Conservation (phyloP, 2,113 vertebrate species). For the Eudorcas thomsonii region DNA sequence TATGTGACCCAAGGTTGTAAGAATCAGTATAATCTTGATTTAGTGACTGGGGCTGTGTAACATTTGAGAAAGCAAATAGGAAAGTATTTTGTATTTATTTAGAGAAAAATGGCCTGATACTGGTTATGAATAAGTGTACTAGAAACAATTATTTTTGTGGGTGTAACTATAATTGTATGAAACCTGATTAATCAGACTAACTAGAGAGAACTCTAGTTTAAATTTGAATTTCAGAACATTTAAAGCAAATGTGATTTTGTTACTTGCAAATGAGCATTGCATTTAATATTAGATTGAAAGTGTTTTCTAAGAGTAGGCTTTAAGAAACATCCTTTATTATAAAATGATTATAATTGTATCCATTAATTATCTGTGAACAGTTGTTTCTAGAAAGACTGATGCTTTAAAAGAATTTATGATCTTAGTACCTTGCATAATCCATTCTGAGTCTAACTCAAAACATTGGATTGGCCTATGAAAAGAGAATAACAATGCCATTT, state of each 20-base stretch:
- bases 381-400: neutral
- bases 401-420: neutral
- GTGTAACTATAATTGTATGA: constrained; percentile 24
- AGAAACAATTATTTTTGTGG: neutral
- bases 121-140: neutral
- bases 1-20: neutral
- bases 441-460: neutral
- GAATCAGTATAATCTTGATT: constrained; percentile 35
- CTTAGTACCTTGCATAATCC: neutral
- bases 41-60: neutral
- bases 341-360: neutral
- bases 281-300: neutral
- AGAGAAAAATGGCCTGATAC: neutral
- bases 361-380: neutral
- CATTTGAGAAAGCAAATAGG: neutral
- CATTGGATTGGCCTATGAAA: neutral
- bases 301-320: neutral
- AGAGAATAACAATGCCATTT: neutral
- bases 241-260: constrained; percentile 13
- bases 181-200: constrained; percentile 23
- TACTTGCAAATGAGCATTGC: neutral
- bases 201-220: neutral
- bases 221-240: constrained; percentile 15
- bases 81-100: constrained; percentile 39
- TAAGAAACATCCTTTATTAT: neutral